Evolutionary conservation across 2,888 invertebrate genomes (phyloP).

Genomic region (Orchestes rusci): DNA sequence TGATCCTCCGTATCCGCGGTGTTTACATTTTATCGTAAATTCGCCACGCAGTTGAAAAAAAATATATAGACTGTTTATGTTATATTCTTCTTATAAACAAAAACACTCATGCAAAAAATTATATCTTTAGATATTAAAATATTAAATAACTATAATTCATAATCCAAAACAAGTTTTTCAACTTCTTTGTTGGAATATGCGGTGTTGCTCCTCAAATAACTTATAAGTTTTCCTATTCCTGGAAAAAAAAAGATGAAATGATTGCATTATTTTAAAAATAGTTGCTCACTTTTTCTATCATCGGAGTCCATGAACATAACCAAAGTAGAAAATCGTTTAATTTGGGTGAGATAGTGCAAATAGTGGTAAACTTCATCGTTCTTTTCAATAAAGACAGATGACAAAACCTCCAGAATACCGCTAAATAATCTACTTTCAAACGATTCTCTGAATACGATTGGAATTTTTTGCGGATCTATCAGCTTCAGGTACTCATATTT

Average conservation of each 20-base stretch:
- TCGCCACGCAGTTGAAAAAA: no score
- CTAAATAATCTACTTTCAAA: conserved; percentile 58
- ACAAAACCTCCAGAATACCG: conserved; percentile 50
- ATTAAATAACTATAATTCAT: conserved; percentile 37
- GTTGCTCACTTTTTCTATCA: conserved; percentile 53
- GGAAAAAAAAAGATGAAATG: conserved; percentile 26
- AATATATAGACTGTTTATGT: no score
- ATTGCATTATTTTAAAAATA: conserved; percentile 6
- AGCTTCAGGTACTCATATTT: conserved; percentile 54
- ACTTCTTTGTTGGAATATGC: conserved; percentile 34
- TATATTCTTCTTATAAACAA: no score
- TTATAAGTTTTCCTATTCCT: conserved; percentile 42
- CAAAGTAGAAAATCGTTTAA: conserved; percentile 59
- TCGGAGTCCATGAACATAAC: conserved; percentile 53
- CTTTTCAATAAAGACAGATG: conserved; percentile 44
- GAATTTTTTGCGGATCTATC: conserved; percentile 51
- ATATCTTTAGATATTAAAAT: no score
- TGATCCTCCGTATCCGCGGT: no score
- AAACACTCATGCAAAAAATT: no score
- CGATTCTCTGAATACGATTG: conserved; percentile 59
- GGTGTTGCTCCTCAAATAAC: conserved; percentile 36
- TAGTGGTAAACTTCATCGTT: conserved; percentile 46
- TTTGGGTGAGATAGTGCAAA: conserved; percentile 48
- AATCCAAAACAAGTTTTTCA: conserved; percentile 36
- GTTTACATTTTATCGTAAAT: no score